Evolutionary conservation across 2,888 invertebrate genomes (phyloP).

Genomic region (Melipona bicolor): DNA sequence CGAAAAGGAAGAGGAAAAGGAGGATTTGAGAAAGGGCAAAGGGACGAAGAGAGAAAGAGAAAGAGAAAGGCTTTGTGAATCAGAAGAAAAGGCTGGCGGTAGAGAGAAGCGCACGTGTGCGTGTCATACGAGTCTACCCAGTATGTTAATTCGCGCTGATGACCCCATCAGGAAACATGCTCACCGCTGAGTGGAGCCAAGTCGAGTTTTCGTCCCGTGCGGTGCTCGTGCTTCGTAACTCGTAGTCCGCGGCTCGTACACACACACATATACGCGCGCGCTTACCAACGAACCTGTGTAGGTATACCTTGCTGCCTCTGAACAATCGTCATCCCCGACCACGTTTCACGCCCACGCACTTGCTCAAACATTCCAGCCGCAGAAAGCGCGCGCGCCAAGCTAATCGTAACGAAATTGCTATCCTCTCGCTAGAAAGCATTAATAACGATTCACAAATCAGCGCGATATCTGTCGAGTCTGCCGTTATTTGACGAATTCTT

Average conservation of each 20-base stretch:
- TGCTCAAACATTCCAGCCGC: constrained; percentile 70
- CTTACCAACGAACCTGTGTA: no score
- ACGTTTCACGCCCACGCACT: constrained; percentile 70
- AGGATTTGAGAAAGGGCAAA: neutral
- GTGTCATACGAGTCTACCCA: constrained; percentile 79
- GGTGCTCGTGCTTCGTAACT: neutral
- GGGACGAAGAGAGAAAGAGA: neutral
- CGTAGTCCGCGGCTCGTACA: neutral
- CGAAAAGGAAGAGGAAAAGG: neutral
- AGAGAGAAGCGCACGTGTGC: constrained; percentile 72
- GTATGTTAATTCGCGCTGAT: constrained; percentile 84
- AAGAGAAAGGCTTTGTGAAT: constrained; percentile 57
- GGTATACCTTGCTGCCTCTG: constrained; percentile 64
- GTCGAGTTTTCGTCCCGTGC: constrained; percentile 70
- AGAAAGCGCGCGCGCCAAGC: constrained; percentile 57
- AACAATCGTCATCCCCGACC: constrained; percentile 71
- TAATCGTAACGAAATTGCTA: constrained; percentile 73
- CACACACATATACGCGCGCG: constrained; percentile 17
- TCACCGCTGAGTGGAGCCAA: constrained; percentile 74
- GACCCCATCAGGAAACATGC: constrained; percentile 83
- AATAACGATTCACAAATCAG: constrained; percentile 26
- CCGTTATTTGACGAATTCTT: no score
- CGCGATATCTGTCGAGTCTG: no score
- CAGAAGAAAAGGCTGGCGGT: constrained; percentile 65
- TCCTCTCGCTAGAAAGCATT: constrained; percentile 65